Evolutionary conservation across 2,113 vertebrate genomes (phyloP).

Genomic region (Etheostoma cragini): DNA sequence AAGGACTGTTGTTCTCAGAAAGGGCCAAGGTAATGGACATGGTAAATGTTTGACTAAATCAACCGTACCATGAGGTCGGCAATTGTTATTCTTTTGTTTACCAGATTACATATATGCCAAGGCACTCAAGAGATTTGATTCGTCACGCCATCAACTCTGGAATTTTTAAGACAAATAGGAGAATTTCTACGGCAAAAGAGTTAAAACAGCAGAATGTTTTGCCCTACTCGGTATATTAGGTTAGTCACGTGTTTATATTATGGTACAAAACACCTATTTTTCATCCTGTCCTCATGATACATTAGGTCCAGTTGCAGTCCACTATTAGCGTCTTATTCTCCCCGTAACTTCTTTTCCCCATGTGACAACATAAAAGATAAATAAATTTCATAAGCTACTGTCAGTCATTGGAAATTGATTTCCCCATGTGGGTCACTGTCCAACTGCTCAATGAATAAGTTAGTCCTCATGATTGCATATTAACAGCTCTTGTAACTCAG

Average conservation of each 20-base stretch:
- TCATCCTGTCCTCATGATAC: neutral
- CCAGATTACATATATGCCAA: no score
- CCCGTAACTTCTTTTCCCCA: neutral
- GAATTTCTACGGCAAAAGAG: neutral
- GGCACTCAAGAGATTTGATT: no score
- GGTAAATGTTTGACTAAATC: no score
- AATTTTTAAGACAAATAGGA: no score
- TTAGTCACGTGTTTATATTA: no score
- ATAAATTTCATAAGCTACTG: neutral
- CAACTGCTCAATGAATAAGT: neutral
- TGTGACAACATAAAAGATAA: neutral
- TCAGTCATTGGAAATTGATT: neutral
- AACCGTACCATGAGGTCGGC: no score
- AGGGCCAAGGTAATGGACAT: no score
- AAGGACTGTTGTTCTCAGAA: no score
- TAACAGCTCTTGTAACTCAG: neutral
- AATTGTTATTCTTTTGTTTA: no score
- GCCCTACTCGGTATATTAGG: neutral
- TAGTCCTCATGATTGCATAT: neutral
- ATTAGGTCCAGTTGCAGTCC: neutral
- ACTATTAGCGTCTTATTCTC: no score
- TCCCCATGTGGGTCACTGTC: neutral
- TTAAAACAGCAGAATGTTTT: neutral
- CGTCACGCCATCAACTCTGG: no score
- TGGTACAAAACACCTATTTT: neutral